Evolutionary conservation across 2,113 vertebrate species (phyloP), one percentile per base, ranked within the genome.

Genomic region (Microcebus murinus): DNA sequence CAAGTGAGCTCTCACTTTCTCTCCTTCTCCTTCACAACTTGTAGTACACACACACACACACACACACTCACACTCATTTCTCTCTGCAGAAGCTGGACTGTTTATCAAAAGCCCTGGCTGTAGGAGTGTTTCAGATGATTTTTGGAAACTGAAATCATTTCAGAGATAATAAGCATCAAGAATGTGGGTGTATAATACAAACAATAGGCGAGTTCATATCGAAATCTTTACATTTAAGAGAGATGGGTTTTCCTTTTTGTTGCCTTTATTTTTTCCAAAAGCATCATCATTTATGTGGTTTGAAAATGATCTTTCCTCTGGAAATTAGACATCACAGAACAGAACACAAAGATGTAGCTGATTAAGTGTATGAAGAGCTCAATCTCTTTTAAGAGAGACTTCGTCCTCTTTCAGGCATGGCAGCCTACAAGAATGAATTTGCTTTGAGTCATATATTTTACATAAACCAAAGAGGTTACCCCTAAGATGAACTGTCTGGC

Each of bases 401-500:
- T 71, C 55, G 70, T 97, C 95, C 97, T 98, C 98, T 98, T 98
- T 98, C 96, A 92, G 97, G 97, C 97, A 90, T 82, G 94, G 96
- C 95, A 98, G 91, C 91, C 97, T 97, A 96, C 95, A 90, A 90
- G 98, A 94, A 95, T 97, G 96, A 98, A 98, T 94, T 96, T 97
- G 95, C 97, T 98, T 98, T 99, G 98, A 99, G 98, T 98, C 98
- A 99, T 95, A 97, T 96, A 94, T 98, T 99, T 99, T 99, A 98
- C 98, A 99, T 98, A 98, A 99, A 98, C 97, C 98, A 98, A 97
- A 98, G 73, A 97, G 98, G 98, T 98, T 98, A 97, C 97, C 97
- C 95, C 98, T 98, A 98, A 98, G 98, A 94, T 96, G 97, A 97
- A 97, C 98, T 95, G 97, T 98, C 98, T 97, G 97, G 97, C 97